These are phyloP conservation scores for Dolichopus griseipennis DNA, from an alignment of 2,888 invertebrate genomes.

Conservation along the genomic window DNA sequence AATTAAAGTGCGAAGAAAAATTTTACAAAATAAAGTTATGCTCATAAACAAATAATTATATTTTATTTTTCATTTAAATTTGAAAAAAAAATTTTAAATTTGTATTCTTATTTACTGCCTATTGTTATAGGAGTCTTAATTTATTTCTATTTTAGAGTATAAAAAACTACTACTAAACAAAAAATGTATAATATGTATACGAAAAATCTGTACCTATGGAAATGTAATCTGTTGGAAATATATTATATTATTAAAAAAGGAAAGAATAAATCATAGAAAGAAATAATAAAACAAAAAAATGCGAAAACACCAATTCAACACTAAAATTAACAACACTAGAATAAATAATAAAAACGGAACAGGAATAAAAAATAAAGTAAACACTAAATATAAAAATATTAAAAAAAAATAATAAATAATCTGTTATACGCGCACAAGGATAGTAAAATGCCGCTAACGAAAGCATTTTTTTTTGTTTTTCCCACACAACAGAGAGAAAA, in stretches of 20 bases:
- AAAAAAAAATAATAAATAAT: background rate
- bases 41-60: no score
- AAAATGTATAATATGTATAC: background rate
- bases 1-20: no score
- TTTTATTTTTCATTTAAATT: no score
- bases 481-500: background rate
- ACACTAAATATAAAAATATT: background rate
- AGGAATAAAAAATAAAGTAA: no score
- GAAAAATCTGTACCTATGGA: background rate
- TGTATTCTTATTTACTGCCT: no score
- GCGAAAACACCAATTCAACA: background rate
- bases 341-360: background rate
- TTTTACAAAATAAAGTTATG: no score
- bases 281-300: no score
- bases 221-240: no score
- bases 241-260: no score
- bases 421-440: background rate
- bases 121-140: background rate
- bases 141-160: background rate
- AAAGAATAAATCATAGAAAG: background rate
- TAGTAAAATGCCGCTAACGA: slow-evolving; percentile 16
- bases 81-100: no score
- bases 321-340: background rate
- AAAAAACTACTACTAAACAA: background rate
- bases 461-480: slow-evolving; percentile 15